These are phyloP conservation scores for Nipponia nippon DNA, from an alignment of 2,113 vertebrate genomes.

Conservation along the genomic window DNA sequence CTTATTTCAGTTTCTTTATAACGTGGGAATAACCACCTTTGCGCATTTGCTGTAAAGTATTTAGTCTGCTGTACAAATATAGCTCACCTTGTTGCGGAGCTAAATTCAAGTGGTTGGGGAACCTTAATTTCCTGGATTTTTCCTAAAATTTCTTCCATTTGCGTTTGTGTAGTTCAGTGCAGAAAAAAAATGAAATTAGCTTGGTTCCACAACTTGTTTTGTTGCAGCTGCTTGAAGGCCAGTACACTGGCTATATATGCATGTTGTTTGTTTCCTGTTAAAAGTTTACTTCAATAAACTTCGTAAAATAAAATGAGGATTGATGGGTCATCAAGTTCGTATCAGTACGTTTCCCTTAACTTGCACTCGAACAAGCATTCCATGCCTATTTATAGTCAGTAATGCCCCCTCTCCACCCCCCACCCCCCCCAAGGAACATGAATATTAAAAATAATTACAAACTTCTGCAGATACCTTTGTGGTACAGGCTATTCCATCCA, in stretches of 20 bases:
- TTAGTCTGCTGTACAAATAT: not conserved
- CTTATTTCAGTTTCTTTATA: not conserved
- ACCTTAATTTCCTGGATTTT: not conserved
- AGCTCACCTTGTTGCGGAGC: not conserved
- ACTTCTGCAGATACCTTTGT: not conserved
- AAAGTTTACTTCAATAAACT: not conserved
- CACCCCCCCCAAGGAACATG: not conserved
- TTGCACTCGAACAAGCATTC: not conserved
- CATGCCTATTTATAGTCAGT: not conserved
- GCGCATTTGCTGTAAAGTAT: not conserved
- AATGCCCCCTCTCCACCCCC: not conserved
- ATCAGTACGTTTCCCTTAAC: not conserved
- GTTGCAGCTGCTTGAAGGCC: not conserved
- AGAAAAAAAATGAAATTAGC: not conserved
- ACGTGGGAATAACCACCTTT: not conserved
- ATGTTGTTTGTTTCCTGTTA: not conserved
- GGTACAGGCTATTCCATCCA: not conserved
- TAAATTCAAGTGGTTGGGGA: not conserved
- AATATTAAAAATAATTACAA: not conserved
- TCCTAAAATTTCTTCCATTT: not conserved
- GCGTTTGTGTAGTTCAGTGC: not conserved
- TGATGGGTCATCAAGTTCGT: not conserved
- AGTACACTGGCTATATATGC: not conserved
- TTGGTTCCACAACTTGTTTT: not conserved
- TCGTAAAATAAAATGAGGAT: not conserved